Percentiles rank a stretch among this genome's conserved stretches.
These are phyloP conservation scores for Elegia similella DNA, from an alignment of 2,888 invertebrate species.

Conservation along the genomic window DNA sequence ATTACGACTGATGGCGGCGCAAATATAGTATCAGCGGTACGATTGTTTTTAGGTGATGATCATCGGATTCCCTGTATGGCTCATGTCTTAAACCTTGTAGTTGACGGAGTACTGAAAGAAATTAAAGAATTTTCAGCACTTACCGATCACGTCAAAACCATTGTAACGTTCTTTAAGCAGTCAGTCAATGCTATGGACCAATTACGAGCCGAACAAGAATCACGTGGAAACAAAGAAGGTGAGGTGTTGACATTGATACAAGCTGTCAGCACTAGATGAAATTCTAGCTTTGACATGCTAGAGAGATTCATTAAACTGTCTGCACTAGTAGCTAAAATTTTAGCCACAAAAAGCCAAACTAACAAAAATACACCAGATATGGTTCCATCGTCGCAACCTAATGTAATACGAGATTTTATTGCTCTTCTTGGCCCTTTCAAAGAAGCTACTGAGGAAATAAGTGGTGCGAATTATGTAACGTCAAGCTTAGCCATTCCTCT, in stretches of 20 bases:
- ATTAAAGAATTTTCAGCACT: too few species aligned
- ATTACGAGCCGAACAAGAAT: constrained; percentile 32
- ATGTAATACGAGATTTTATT: constrained; percentile 15
- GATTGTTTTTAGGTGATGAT: not conserved
- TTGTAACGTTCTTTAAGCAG: constrained; percentile 41
- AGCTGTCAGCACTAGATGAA: constrained; percentile 34
- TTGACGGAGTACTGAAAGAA: too few species aligned
- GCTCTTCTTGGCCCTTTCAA: constrained; percentile 31
- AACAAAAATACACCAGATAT: constrained; percentile 32
- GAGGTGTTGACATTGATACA: constrained; percentile 32
- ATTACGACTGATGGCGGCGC: too few species aligned
- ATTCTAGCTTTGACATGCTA: constrained; percentile 37
- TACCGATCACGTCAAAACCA: constrained; percentile 37
- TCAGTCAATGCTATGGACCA: constrained; percentile 39
- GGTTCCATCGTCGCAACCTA: constrained; percentile 32
- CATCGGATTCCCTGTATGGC: not conserved
- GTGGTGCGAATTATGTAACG: constrained; percentile 28
- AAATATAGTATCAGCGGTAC: too few species aligned
- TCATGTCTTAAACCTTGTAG: not conserved
- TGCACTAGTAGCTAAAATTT: constrained; percentile 32
- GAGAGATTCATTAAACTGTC: constrained; percentile 34
- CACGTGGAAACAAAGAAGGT: constrained; percentile 35
- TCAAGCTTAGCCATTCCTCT: constrained; percentile 29
- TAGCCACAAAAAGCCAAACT: constrained; percentile 27
- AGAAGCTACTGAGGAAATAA: constrained; percentile 29